A percentile compares a stretch with the other conserved stretches of the same genome.
phyloP scores from a whole-genome alignment of 2,113 vertebrate genomes.

The Garra rufa region DNA sequence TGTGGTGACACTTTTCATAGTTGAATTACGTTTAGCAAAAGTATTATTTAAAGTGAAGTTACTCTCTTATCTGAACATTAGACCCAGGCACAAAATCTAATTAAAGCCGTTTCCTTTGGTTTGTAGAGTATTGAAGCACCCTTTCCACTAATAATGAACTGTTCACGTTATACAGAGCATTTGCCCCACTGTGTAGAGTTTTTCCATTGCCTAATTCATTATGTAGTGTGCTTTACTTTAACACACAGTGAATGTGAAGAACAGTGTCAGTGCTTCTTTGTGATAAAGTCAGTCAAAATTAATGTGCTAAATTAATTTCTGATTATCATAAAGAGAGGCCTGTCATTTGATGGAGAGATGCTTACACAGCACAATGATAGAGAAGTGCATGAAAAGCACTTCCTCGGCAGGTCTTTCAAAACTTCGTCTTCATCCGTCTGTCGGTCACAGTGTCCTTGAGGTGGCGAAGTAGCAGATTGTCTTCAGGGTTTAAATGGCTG shows the following conservation, averaged over 20 bases:
- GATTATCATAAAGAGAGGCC: not conserved
- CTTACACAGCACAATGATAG: not conserved
- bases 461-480: not conserved
- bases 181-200: not conserved
- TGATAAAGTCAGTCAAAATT: not conserved
- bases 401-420: not conserved
- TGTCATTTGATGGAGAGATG: not conserved
- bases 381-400: not conserved
- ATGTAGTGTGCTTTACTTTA: not conserved
- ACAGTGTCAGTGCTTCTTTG: not conserved
- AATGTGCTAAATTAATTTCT: constrained; percentile 7
- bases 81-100: not conserved
- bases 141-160: not conserved
- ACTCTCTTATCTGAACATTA: not conserved
- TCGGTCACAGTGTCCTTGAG: not conserved
- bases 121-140: not conserved
- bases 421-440: not conserved
- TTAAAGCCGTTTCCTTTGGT: not conserved
- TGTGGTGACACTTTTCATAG: not conserved
- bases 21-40: not conserved
- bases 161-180: not conserved
- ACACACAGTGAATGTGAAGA: not conserved
- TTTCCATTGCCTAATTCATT: not conserved
- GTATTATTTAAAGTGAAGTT: not conserved
- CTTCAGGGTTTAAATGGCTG: not conserved